Evolutionary conservation across 2,113 vertebrate genomes (phyloP).

Genomic region (Sylvia atricapilla): DNA sequence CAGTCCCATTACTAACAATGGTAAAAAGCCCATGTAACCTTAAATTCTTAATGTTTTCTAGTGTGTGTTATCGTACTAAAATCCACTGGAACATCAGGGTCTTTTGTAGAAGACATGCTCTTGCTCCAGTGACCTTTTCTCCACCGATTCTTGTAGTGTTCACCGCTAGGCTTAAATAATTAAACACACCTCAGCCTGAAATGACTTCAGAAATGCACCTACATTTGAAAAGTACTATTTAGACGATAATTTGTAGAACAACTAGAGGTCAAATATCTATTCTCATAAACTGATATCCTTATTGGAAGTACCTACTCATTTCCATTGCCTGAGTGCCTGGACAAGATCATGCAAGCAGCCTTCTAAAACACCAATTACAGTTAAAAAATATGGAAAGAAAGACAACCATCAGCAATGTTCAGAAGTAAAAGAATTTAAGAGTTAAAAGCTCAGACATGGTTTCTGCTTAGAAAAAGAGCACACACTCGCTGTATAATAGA

Average conservation of each 20-base stretch:
- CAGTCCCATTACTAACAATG: background rate
- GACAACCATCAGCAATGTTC: background rate
- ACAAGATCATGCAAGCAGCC: background rate
- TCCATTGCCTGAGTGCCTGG: background rate
- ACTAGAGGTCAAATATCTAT: background rate
- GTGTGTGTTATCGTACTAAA: background rate
- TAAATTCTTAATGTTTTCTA: background rate
- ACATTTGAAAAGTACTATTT: background rate
- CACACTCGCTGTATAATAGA: background rate
- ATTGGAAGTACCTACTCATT: background rate
- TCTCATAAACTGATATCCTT: background rate
- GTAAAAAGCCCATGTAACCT: background rate
- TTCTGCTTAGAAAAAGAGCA: background rate
- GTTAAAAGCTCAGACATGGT: background rate
- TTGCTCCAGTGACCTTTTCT: background rate
- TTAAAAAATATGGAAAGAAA: background rate
- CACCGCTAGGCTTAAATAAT: background rate
- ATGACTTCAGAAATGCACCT: background rate
- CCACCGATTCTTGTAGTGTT: background rate
- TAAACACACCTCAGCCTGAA: background rate
- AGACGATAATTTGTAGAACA: slow-evolving; percentile 1
- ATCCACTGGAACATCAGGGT: background rate
- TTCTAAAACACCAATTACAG: background rate
- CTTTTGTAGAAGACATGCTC: background rate
- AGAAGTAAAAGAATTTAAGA: background rate